A percentile compares a stretch with the other conserved stretches of the same genome.
Conservation (phyloP, 2,113 vertebrate genomes). For the Psettodes erumei region DNA sequence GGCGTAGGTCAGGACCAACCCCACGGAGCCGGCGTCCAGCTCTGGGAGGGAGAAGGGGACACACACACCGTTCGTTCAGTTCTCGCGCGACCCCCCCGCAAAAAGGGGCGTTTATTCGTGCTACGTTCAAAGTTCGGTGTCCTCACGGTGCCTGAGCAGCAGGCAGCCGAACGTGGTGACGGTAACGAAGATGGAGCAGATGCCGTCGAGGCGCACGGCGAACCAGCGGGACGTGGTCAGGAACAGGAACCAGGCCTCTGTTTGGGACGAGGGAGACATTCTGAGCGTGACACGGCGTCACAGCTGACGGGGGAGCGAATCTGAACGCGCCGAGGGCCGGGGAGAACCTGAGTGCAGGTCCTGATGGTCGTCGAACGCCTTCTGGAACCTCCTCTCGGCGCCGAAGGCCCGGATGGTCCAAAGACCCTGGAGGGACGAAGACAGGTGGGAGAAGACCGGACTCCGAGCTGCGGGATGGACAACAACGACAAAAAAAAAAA, state of each 20-base stretch:
- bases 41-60: conserved; percentile 69
- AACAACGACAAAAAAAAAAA: neutral
- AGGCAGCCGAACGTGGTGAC: conserved; percentile 89
- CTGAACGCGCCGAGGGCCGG: neutral
- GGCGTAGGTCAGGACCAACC: conserved; percentile 90
- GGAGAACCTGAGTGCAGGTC: conserved; percentile 92
- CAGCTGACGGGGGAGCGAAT: neutral
- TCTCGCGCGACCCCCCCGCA: too few relatives aligned
- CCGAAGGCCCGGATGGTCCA: conserved; percentile 93
- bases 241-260: conserved; percentile 96
- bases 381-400: conserved; percentile 90
- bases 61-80: too few relatives aligned
- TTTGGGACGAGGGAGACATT: neutral
- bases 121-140: neutral
- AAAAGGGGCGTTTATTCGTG: too few relatives aligned
- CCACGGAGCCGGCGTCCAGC: conserved; percentile 90
- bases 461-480: conserved; percentile 87
- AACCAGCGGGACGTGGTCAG: conserved; percentile 95
- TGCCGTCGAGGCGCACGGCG: conserved; percentile 91
- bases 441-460: conserved; percentile 96
- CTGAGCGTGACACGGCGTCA: too few relatives aligned
- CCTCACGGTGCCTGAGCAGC: conserved; percentile 87
- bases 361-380: conserved; percentile 91
- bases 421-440: conserved; percentile 93
- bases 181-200: conserved; percentile 91